Evolutionary conservation across 2,113 vertebrate genomes (phyloP), one percentile per base, ranked within the genome.

Genomic region (Myrmecophaga tridactyla): DNA sequence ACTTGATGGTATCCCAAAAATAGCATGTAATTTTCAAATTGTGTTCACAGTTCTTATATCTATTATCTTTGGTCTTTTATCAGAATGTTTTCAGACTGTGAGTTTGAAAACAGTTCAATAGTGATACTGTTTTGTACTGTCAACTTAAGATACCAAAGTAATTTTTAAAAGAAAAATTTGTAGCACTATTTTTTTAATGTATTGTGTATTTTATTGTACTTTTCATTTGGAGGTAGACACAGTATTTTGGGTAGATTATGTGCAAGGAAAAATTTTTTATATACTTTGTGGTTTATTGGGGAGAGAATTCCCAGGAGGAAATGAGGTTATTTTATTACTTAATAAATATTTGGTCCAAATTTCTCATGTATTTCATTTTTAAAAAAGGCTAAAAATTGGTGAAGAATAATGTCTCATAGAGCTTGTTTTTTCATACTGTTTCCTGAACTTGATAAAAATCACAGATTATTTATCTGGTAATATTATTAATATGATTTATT

Each of bases 401-500:
- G n/a, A 89, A 94, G 25, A 87, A 60, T 73, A 82, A 86, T 43
- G 4, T 94, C 12, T 94, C 23, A 41, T 43, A 70, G 39, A 89
- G 20, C 56, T 89, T 65, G 20, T 80, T 94, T 96, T 94, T 86
- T 53, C 76, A 10, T 69, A 20, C 6, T 65, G 0, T 67, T 20
- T 84, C 13, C 14, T 81, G 90, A 92, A 78, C 36, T 46, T 96
- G 51, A 84, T 81, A 82, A 63, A 88, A 67, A 63, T 70, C 82
- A 36, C 36, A 34, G 21, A 60, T 72, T 86, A 3, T 89, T 95
- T 76, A 58, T 92, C 12, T 5, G 85, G 29, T 48, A 93, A 82
- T 81, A 21, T 88, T 97, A 1, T 93, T 96, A 70, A n/a, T 94
- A 43, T 53, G 72, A 34, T 83, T 91, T 88, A 81, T 92, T 60